Evolutionary conservation across 23 tunicate genomes (phyloP).

Genomic region (Diplosoma virens): DNA sequence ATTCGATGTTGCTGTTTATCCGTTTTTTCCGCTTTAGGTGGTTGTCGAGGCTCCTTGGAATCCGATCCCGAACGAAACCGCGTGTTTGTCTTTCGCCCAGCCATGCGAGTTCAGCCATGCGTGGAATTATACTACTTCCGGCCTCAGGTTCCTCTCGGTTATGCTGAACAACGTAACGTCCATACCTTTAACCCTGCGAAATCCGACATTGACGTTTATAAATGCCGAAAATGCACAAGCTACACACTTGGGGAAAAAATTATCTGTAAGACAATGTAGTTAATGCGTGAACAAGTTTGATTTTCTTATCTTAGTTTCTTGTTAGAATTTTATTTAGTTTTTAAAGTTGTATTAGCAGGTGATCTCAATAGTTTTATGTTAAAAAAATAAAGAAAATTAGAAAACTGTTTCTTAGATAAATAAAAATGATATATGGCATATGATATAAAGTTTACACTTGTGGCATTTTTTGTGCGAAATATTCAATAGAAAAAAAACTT

Average conservation of each 20-base stretch:
- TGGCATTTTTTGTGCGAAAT: no score
- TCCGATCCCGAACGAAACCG: background rate
- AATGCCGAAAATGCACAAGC: background rate
- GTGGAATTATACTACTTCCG: conserved; percentile 23
- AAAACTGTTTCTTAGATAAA: no score
- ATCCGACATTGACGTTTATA: background rate
- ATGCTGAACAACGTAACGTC: conserved; percentile 4
- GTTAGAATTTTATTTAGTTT: no score
- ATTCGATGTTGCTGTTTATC: no score
- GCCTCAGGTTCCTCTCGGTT: background rate
- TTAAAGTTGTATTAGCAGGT: no score
- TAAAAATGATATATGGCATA: no score
- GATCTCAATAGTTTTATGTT: no score
- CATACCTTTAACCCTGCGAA: background rate
- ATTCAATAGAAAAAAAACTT: no score
- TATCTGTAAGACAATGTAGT: background rate
- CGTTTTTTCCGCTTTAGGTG: background rate
- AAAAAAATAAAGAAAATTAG: no score
- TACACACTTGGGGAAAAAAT: conserved; percentile 10
- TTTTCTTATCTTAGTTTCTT: no score
- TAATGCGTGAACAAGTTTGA: no score
- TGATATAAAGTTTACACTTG: no score
- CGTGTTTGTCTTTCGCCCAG: background rate
- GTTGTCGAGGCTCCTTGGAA: conserved; percentile 8
- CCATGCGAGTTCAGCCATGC: conserved; percentile 40